phyloP scores from a whole-genome alignment of 2,797 vertebrate species.

The Gambusia yucatana region DNA sequence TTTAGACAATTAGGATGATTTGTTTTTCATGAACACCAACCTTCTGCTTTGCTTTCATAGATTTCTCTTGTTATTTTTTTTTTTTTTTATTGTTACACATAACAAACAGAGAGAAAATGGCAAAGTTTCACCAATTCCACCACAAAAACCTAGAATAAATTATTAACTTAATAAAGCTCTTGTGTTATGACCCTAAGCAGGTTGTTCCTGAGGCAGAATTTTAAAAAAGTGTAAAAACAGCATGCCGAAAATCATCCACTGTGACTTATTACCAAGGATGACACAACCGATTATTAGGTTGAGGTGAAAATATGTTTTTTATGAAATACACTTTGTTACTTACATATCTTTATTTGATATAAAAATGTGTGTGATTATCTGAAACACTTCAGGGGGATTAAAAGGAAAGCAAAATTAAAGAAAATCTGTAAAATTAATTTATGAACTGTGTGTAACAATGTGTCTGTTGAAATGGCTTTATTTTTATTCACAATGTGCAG shows the following conservation, averaged over 20 bases:
- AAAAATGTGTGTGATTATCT: background rate
- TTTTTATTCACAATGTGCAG: background rate
- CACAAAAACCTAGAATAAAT: no score
- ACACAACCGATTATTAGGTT: background rate
- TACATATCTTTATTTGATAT: background rate
- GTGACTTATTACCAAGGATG: background rate
- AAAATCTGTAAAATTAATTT: background rate
- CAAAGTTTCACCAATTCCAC: no score
- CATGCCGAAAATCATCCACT: background rate
- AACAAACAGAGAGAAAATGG: no score
- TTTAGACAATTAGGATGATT: background rate
- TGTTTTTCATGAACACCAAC: background rate
- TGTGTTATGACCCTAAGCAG: background rate
- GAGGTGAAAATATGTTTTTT: background rate
- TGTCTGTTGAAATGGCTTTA: background rate
- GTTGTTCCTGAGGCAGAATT: background rate
- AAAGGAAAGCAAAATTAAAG: background rate
- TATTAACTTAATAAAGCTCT: background rate
- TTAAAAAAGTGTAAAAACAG: background rate
- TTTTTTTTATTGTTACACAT: background rate
- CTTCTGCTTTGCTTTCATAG: background rate
- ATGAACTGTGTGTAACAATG: background rate
- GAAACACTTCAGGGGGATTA: background rate
- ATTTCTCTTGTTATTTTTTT: background rate
- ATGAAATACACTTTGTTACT: background rate